Base-by-base conservation (phyloP, 2,888 invertebrate genomes). In the Linyphia triangularis region DNA sequence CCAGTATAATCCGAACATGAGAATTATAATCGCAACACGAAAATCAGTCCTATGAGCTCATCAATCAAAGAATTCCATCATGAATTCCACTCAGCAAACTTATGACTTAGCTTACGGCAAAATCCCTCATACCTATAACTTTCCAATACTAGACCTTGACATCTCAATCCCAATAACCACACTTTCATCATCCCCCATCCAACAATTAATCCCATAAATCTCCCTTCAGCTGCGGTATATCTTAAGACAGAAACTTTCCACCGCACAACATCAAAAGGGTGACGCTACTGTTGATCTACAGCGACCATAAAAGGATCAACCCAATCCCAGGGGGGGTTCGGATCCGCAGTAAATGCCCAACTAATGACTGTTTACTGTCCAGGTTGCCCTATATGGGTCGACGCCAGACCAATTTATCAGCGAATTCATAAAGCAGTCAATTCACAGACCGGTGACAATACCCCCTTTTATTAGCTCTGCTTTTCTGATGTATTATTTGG, bases 281-380 rank as follows among this genome's bases (percentile, higher is more conserved):
- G n/a, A 19, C 33, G 24, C 75, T 43, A 26, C 75, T 57, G 33
- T 33, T 59, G 59, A 59, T 59, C 57, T 24, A 75, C 9, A 24
- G 0, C 26, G 70, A 43, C 51, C 26, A n/a, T 51, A 51, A 43
- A 6, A 33, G 5, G 75, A 30, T 9, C 33, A n/a, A 57, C 43
- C 40, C 19, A 4, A 28, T 2, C 28, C 19, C 7, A 9, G n/a
- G 28, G 9, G 26, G 24, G n/a, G 30, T 28, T 9, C 19, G 67
- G 30, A n/a, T 33, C 19, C 7, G 19, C 61, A 63, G 24, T 63
- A 37, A 70, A 59, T 57, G 43, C 57, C 24, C 40, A n/a, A 43
- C 43, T 85, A 85, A 85, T 85, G 85, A 85, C 22, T 85, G 69
- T 85, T 85, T 70, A 85, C 77, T 37, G 77, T 9, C 75, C 73